Conservation (phyloP, 2,113 vertebrate species). For the Syngnathoides biaculeatus region DNA sequence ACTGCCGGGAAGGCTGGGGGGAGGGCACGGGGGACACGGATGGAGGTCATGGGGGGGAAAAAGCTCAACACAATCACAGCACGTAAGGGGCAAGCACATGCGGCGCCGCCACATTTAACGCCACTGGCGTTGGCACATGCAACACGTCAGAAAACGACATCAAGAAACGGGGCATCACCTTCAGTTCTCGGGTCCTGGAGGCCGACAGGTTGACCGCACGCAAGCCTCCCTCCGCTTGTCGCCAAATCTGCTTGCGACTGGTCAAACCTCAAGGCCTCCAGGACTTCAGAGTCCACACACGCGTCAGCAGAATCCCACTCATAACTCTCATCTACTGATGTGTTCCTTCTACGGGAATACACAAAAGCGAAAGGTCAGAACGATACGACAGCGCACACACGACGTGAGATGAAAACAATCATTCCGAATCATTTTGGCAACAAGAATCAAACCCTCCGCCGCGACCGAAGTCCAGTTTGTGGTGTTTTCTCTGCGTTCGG, state of each 20-base stretch:
- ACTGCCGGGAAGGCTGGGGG: slow-evolving; percentile 54
- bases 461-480: slow-evolving; percentile 32
- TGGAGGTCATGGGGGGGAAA: slow-evolving; percentile 45
- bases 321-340: slow-evolving; percentile 80
- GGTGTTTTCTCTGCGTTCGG: slow-evolving; percentile 32
- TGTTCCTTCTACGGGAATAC: slow-evolving; percentile 73
- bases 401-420: slow-evolving; percentile 19
- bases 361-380: slow-evolving; percentile 48
- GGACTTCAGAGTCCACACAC: slow-evolving; percentile 64
- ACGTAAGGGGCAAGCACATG: slow-evolving; percentile 43
- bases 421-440: slow-evolving; percentile 50
- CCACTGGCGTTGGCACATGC: slow-evolving; percentile 39
- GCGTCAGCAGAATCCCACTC: slow-evolving; percentile 75
- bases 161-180: slow-evolving; percentile 51
- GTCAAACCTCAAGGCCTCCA: slow-evolving; percentile 66
- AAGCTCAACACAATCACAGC: slow-evolving; percentile 52
- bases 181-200: slow-evolving; percentile 63
- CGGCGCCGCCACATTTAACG: slow-evolving; percentile 26
- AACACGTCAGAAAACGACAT: too few species aligned
- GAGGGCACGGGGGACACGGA: slow-evolving; percentile 50
- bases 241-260: slow-evolving; percentile 35
- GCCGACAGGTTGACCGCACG: slow-evolving; percentile 51
- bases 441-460: slow-evolving; percentile 30
- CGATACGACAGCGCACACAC: slow-evolving; percentile 11
- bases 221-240: slow-evolving; percentile 31